Conservation (phyloP, 2,888 invertebrate species). For the Eupithecia dodoneata region DNA sequence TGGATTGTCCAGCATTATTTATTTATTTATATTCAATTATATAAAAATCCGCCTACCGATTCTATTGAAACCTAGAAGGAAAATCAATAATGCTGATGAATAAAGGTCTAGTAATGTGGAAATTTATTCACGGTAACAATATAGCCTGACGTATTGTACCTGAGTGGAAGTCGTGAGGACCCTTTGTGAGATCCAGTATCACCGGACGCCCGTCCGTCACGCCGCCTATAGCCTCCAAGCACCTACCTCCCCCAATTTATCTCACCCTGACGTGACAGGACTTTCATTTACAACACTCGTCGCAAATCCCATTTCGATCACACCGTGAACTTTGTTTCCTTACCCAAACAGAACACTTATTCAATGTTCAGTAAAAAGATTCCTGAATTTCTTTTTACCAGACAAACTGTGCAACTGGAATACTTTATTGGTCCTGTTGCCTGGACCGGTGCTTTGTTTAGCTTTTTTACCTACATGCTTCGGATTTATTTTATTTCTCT, state of each 20-base stretch:
- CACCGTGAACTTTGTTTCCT: constrained; percentile 48
- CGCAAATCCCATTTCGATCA: constrained; percentile 52
- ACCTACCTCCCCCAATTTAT: constrained; percentile 60
- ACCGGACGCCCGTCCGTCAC: constrained; percentile 44
- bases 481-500: constrained; percentile 17
- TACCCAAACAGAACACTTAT: constrained; percentile 48
- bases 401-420: constrained; percentile 38
- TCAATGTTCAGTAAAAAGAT: constrained; percentile 54
- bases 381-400: constrained; percentile 38
- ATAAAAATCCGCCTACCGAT: neutral
- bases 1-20: too few relatives aligned
- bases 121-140: constrained; percentile 13
- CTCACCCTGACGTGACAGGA: constrained; percentile 51
- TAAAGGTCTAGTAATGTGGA: neutral
- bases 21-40: too few relatives aligned
- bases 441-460: constrained; percentile 33
- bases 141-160: constrained; percentile 22
- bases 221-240: constrained; percentile 29
- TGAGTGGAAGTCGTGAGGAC: constrained; percentile 5
- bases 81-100: constrained; percentile 1
- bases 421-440: constrained; percentile 44
- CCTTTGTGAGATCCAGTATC: constrained; percentile 31
- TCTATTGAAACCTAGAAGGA: neutral
- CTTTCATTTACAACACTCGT: constrained; percentile 57
- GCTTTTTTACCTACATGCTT: constrained; percentile 28